Evolutionary conservation across 2,888 invertebrate genomes (phyloP), one percentile per base, ranked within the genome.

Genomic region (Sclerodermus sp.): DNA sequence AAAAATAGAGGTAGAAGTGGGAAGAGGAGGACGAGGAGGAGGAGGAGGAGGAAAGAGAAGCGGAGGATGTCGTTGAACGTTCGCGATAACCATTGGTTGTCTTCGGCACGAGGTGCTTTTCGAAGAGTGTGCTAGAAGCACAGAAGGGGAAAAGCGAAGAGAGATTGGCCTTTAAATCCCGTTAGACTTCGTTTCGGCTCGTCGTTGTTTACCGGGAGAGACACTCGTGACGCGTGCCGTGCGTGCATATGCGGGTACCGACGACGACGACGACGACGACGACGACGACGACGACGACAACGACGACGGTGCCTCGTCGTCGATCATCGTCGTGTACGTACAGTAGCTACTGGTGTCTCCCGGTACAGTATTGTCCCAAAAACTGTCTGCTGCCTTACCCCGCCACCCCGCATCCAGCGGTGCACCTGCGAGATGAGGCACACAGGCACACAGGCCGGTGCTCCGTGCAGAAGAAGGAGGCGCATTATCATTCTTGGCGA

Each of bases 81-180:
- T 23, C 4, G 23, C 8, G 8, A 8, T 23, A 23, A 23, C 4
- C 4, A 23, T 23, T 23, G 23, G 23, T 23, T 8, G 23, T 23
- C 23, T 23, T 8, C 8, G 23, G 23, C 23, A 3, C 8, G 23
- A 23, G n/a, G n/a, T n/a, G n/a, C n/a, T n/a, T n/a, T n/a, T n/a
- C 8, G 23, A 23, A 8, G 8, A 8, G 23, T 23, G 23, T 23
- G 23, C 8, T 23, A 5, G 23, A 54, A 45, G 12, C 18, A 45
- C 29, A 14, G 29, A 13, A 40, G 36, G 15, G 15, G 46, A 42
- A 45, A 34, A 52, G 38, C 49, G 36, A 53, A 23, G 8, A 23
- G 45, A 60, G 38, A 53, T 55, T 55, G 73, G 60, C 60, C 66
- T 73, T 74, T 71, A 72, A 75, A 74, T 76, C 69, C 76, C 73